Percentiles rank a stretch among this genome's conserved stretches.
phyloP scores from a whole-genome alignment of 2,888 invertebrate genomes.

The Clusia tigrina region DNA sequence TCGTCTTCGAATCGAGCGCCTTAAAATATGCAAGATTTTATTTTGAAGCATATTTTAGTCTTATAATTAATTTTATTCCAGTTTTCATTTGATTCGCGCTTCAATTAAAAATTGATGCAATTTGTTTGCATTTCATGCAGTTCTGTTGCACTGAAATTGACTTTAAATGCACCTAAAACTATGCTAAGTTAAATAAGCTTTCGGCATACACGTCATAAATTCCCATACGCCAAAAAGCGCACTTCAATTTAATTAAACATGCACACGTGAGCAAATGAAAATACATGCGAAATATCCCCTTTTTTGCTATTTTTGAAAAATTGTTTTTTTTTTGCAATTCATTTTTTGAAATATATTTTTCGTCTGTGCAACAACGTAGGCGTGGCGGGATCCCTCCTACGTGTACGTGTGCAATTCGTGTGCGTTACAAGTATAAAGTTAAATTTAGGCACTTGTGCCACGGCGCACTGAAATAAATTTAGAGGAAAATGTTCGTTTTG shows the following conservation, averaged over 20 bases:
- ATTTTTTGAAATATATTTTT: neutral
- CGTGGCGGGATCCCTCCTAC: too few species aligned
- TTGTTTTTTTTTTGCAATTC: neutral
- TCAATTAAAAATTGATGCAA: too few species aligned
- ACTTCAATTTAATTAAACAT: constrained; percentile 55
- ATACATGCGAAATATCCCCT: constrained; percentile 36
- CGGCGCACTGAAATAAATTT: constrained; percentile 16
- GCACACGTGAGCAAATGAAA: constrained; percentile 57
- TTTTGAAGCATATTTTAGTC: too few species aligned
- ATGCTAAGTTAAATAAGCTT: too few species aligned
- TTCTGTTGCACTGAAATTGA: too few species aligned
- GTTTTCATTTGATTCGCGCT: too few species aligned
- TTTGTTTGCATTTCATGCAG: too few species aligned
- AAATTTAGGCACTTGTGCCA: constrained; percentile 28
- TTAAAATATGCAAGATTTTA: too few species aligned
- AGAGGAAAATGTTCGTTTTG: constrained; percentile 13
- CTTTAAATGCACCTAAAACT: neutral
- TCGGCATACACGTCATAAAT: too few species aligned
- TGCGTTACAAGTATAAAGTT: constrained; percentile 1
- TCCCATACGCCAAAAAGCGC: constrained; percentile 27
- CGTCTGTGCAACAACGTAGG: neutral
- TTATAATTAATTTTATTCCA: too few species aligned
- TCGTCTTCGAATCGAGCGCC: too few species aligned
- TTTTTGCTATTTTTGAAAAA: neutral
- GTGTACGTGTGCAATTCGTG: neutral